Evolutionary conservation across 1,140 invertebrate species (phyloP).

Genomic region (Megalopta genalis): DNA sequence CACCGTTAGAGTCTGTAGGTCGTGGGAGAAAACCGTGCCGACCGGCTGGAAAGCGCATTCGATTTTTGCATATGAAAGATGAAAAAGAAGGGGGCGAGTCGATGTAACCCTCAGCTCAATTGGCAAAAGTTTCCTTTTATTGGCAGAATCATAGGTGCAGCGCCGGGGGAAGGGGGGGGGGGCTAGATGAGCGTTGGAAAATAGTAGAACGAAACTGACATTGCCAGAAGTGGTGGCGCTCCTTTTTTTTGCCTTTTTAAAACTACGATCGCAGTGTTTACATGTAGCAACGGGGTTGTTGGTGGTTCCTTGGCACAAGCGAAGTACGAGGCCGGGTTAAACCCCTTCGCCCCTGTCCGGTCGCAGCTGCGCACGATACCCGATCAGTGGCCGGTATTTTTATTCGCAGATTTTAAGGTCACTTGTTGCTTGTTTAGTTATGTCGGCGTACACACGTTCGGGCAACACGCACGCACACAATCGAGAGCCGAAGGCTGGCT

Average conservation of each 20-base stretch:
- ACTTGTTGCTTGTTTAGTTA: conserved; percentile 79
- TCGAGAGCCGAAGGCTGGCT: too few species aligned
- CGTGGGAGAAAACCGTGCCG: not conserved
- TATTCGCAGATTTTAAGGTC: conserved; percentile 77
- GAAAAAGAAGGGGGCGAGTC: conserved; percentile 3
- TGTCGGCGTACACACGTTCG: conserved; percentile 66
- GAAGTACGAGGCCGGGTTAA: conserved; percentile 29
- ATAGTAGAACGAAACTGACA: conserved; percentile 28
- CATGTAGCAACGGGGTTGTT: conserved; percentile 34
- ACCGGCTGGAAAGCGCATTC: not conserved
- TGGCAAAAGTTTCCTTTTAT: conserved; percentile 32
- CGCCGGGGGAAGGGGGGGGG: too few species aligned
- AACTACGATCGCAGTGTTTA: conserved; percentile 53
- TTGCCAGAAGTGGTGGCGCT: not conserved
- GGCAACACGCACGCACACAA: conserved; percentile 27
- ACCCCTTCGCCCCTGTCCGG: conserved; percentile 44
- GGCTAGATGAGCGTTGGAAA: not conserved
- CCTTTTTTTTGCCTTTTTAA: conserved; percentile 23
- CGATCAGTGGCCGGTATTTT: conserved; percentile 74
- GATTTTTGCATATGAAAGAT: conserved; percentile 5
- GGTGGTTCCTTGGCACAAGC: conserved; percentile 54
- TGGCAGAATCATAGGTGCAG: conserved; percentile 14
- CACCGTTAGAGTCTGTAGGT: not conserved
- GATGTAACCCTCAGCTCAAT: conserved; percentile 22
- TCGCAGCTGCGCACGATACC: conserved; percentile 67